These are phyloP conservation scores for Xanthorhoe spadicearia DNA, from an alignment of 2,888 invertebrate genomes.

Conservation along the genomic window DNA sequence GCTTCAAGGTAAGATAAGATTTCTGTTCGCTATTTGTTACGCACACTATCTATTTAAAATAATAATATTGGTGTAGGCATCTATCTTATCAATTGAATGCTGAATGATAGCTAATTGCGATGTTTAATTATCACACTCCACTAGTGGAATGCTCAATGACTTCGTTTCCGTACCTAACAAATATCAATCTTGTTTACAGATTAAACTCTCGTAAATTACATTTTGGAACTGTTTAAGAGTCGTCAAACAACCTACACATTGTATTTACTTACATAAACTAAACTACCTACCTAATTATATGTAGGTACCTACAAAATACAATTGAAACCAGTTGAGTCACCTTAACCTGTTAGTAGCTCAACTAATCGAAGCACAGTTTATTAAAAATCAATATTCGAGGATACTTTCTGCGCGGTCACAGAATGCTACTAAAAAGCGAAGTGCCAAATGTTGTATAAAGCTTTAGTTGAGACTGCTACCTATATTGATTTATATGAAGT, in stretches of 20 bases:
- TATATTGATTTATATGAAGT: too few species aligned
- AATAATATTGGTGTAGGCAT: background rate
- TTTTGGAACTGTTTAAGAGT: background rate
- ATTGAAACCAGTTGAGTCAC: too few species aligned
- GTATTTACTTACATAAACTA: too few species aligned
- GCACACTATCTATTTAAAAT: background rate
- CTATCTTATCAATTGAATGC: background rate
- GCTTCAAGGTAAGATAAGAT: constrained; percentile 1
- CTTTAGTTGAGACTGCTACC: too few species aligned
- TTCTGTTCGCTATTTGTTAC: background rate
- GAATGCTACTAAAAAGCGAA: too few species aligned
- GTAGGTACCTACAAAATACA: too few species aligned
- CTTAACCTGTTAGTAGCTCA: too few species aligned
- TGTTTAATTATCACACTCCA: background rate
- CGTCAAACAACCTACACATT: background rate
- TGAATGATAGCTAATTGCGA: background rate
- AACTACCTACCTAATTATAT: too few species aligned
- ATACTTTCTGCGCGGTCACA: too few species aligned
- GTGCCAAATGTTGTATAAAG: too few species aligned
- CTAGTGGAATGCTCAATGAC: background rate
- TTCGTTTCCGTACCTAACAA: background rate
- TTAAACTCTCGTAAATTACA: background rate
- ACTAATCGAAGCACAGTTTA: too few species aligned
- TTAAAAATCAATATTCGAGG: too few species aligned
- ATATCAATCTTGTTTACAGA: background rate